A percentile compares a stretch with the other conserved stretches of the same genome.
These are phyloP conservation scores for Oceanodroma tethys DNA, from an alignment of 2,113 vertebrate genomes.

Conservation along the genomic window DNA sequence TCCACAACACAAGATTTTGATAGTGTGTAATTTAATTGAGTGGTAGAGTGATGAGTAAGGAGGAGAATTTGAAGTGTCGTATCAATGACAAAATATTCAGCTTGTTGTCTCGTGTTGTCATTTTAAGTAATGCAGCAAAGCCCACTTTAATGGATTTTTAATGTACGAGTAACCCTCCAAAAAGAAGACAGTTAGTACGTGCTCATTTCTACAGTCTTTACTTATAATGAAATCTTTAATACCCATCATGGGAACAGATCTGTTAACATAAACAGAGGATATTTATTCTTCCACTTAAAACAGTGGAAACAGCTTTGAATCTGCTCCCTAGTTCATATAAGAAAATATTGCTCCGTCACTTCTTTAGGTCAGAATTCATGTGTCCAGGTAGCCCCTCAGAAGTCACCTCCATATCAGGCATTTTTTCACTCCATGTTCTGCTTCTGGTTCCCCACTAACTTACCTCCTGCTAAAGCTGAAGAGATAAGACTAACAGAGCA, in stretches of 20 bases:
- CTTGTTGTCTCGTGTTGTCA: slow-evolving; percentile 25
- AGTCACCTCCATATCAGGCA: not conserved
- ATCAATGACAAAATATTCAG: slow-evolving; percentile 47
- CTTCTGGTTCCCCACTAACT: not conserved
- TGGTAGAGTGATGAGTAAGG: not conserved
- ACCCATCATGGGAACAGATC: not conserved
- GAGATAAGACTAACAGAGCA: not conserved
- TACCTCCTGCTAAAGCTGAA: not conserved
- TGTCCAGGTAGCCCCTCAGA: not conserved
- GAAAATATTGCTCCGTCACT: not conserved
- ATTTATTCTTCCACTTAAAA: not conserved
- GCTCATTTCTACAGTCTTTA: not conserved
- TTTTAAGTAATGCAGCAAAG: slow-evolving; percentile 51
- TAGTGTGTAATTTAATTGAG: slow-evolving; percentile 11
- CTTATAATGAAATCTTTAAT: slow-evolving; percentile 7
- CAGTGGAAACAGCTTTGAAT: not conserved
- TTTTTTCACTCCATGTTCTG: not conserved
- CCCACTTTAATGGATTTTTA: slow-evolving; percentile 26
- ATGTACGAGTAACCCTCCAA: slow-evolving; percentile 21
- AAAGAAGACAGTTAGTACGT: not conserved
- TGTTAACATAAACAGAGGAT: not conserved
- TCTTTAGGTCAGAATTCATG: not conserved
- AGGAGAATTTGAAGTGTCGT: slow-evolving; percentile 22
- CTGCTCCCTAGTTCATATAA: not conserved
- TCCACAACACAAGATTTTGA: not conserved